These are phyloP conservation scores for Lagopus muta DNA, from an alignment of 2,113 vertebrate species.

Conservation along the genomic window DNA sequence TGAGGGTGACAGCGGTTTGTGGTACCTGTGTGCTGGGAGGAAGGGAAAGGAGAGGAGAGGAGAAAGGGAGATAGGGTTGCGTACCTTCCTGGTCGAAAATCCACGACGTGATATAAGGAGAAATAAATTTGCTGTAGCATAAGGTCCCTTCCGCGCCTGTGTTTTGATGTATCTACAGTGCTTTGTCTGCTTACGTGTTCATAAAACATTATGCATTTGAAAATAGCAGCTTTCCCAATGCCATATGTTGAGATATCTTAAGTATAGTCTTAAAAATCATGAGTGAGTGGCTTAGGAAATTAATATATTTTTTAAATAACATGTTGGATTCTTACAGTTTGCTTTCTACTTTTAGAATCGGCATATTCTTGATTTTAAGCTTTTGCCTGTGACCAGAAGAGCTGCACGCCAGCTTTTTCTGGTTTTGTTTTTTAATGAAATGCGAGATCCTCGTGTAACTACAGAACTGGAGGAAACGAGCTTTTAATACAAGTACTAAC, in stretches of 20 bases:
- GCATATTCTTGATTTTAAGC: constrained; percentile 49
- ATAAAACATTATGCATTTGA: constrained; percentile 66
- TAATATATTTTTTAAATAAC: constrained; percentile 48
- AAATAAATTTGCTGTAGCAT: constrained; percentile 38
- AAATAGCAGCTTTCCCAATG: constrained; percentile 64
- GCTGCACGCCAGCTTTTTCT: constrained; percentile 18
- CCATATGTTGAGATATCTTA: constrained; percentile 69
- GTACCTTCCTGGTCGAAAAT: not conserved
- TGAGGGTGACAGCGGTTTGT: not conserved
- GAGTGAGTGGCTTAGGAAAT: constrained; percentile 48
- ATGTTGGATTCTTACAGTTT: constrained; percentile 54
- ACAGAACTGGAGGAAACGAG: constrained; percentile 17
- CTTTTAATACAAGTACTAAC: constrained; percentile 61
- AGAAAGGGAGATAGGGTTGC: not conserved
- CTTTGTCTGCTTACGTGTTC: constrained; percentile 62
- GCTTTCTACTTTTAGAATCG: constrained; percentile 54
- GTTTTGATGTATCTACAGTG: constrained; percentile 50
- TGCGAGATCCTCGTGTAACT: constrained; percentile 16
- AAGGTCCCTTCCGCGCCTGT: constrained; percentile 57
- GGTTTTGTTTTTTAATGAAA: constrained; percentile 53
- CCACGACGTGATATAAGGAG: not conserved
- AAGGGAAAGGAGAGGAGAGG: not conserved
- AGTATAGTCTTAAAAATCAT: constrained; percentile 52
- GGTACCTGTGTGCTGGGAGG: not conserved
- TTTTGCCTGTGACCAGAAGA: constrained; percentile 47